These are phyloP conservation scores for Chirona hameri DNA, from an alignment of 2,888 invertebrate genomes.

Conservation along the genomic window DNA sequence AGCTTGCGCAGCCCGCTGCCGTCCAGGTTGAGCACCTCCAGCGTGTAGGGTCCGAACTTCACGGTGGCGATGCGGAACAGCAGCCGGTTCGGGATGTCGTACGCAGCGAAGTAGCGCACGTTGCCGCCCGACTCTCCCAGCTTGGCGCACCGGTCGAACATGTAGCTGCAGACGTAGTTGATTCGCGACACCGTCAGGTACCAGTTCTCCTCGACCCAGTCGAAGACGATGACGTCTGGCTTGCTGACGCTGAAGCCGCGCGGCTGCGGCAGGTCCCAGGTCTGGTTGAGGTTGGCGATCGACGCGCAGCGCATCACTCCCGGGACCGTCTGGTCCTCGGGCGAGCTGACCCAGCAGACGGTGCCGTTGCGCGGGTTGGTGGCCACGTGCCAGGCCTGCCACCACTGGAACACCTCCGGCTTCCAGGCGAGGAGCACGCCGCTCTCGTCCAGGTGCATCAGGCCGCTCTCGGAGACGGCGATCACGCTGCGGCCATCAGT, in stretches of 20 bases:
- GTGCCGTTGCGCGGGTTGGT: slow-evolving; percentile 22
- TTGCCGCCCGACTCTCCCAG: not conserved
- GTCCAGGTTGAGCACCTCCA: not conserved
- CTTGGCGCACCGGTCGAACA: not conserved
- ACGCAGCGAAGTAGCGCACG: not conserved
- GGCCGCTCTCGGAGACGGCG: not conserved
- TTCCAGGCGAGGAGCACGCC: not conserved
- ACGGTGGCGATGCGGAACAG: not conserved
- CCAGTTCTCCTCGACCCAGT: not conserved
- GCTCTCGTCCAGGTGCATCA: not conserved
- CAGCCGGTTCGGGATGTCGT: not conserved
- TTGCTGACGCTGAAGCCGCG: not conserved
- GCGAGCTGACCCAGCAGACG: not conserved
- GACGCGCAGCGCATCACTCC: not conserved
- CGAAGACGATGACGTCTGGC: not conserved
- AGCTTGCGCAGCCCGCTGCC: not conserved
- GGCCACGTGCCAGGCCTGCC: not conserved
- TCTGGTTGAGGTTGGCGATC: not conserved
- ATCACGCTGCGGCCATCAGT: not conserved
- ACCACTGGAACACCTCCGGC: not conserved
- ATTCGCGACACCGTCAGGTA: not conserved
- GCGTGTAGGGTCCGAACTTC: not conserved
- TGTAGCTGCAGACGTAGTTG: not conserved
- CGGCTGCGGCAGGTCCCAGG: not conserved
- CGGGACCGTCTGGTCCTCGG: not conserved